These are phyloP conservation scores for Netelia virgata DNA, from an alignment of 2,888 invertebrate genomes.

Conservation along the genomic window DNA sequence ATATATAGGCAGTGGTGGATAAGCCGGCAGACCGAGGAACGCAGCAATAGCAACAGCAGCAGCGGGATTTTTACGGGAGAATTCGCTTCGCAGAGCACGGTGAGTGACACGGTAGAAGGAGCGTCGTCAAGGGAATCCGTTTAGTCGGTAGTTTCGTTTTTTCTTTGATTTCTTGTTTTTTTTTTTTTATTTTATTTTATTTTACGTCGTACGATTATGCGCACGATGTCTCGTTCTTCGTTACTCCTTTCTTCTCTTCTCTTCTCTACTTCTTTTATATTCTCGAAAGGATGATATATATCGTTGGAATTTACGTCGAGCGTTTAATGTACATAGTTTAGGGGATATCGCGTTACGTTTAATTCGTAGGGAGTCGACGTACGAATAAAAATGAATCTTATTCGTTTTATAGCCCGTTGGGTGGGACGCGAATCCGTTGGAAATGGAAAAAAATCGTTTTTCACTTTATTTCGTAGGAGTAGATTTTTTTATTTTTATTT, in stretches of 20 bases:
- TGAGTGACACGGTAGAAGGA: constrained; percentile 62
- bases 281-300: background rate
- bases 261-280: background rate
- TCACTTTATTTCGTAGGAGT: background rate
- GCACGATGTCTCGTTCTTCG: background rate
- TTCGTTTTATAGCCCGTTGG: background rate
- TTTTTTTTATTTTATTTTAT: constrained; percentile 28
- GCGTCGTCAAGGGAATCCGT: constrained; percentile 54
- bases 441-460: background rate
- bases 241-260: background rate
- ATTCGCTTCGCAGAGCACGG: constrained; percentile 57
- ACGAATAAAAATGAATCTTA: background rate
- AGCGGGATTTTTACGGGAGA: constrained; percentile 56
- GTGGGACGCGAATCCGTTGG: background rate
- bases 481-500: too few relatives aligned
- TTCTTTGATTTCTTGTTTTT: background rate
- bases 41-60: constrained; percentile 26
- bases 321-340: background rate
- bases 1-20: constrained; percentile 58
- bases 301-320: background rate
- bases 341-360: background rate
- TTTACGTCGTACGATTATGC: background rate
- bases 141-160: constrained; percentile 25
- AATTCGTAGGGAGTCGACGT: background rate
- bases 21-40: constrained; percentile 34